These are phyloP conservation scores for Drepanosiphum platanoidis DNA, from an alignment of 2,888 invertebrate genomes.

Conservation along the genomic window DNA sequence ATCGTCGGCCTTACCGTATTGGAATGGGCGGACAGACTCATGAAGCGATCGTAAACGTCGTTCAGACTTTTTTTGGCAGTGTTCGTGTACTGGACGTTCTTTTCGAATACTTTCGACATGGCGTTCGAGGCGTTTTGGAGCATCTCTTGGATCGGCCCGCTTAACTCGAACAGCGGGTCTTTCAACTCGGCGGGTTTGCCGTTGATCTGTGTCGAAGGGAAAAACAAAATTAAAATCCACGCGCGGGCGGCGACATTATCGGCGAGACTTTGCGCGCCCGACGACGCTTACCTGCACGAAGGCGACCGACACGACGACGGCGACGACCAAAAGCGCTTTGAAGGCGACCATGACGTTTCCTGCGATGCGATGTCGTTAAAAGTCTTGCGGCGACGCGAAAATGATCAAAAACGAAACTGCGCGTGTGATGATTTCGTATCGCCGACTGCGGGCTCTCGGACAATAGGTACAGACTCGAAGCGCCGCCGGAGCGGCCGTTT, in stretches of 20 bases:
- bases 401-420: background rate
- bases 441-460: background rate
- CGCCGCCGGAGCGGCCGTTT: background rate
- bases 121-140: background rate
- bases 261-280: background rate
- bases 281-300: conserved; percentile 2
- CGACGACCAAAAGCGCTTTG: conserved; percentile 21
- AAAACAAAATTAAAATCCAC: too few relatives aligned
- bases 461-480: background rate
- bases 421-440: background rate
- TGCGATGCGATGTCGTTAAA: too few relatives aligned
- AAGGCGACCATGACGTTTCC: conserved; percentile 14
- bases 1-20: background rate
- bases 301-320: background rate
- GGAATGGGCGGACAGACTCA: background rate
- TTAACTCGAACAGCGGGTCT: background rate
- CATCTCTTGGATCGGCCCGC: background rate
- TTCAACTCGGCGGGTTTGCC: background rate
- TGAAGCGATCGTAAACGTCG: background rate
- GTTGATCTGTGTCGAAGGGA: background rate
- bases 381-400: background rate
- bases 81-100: background rate
- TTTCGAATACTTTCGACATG: background rate
- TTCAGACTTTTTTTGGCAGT: background rate
- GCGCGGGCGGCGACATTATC: too few relatives aligned